phyloP scores from a whole-genome alignment of 2,888 invertebrate genomes.

The Apodemia hepburni region DNA sequence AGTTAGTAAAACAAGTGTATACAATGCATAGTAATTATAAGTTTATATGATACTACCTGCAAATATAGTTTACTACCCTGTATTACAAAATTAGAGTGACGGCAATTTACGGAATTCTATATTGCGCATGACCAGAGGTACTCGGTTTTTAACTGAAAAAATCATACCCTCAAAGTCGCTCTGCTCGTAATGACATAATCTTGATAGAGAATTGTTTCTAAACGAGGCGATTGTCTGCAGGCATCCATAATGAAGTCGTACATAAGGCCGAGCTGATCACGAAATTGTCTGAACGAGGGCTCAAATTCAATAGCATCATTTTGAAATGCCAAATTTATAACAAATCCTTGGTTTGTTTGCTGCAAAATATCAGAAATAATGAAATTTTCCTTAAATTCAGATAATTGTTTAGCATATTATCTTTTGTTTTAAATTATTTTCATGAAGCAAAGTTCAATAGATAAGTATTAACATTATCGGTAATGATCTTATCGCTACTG shows the following conservation, averaged over 20 bases:
- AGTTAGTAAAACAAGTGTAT: no score
- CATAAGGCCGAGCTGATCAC: constrained; percentile 83
- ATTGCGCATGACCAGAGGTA: no score
- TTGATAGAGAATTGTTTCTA: constrained; percentile 89
- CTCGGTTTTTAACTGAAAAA: neutral
- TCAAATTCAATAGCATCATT: constrained; percentile 84
- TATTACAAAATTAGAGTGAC: no score
- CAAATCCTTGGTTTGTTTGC: constrained; percentile 85
- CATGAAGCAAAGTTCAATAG: no score
- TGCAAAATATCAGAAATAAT: constrained; percentile 44
- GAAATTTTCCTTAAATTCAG: neutral
- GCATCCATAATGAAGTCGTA: constrained; percentile 88
- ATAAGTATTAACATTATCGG: no score
- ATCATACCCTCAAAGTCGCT: constrained; percentile 48
- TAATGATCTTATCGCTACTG: no score
- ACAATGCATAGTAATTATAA: no score
- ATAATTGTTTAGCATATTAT: no score
- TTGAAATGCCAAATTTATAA: constrained; percentile 79
- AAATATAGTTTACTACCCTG: no score
- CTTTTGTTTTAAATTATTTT: no score
- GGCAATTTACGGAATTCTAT: no score
- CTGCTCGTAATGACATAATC: constrained; percentile 67
- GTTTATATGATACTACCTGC: no score
- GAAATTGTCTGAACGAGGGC: constrained; percentile 88
- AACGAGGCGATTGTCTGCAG: constrained; percentile 85